Evolutionary conservation across 2,888 invertebrate species (phyloP).

Genomic region (Cephonodes hylas): DNA sequence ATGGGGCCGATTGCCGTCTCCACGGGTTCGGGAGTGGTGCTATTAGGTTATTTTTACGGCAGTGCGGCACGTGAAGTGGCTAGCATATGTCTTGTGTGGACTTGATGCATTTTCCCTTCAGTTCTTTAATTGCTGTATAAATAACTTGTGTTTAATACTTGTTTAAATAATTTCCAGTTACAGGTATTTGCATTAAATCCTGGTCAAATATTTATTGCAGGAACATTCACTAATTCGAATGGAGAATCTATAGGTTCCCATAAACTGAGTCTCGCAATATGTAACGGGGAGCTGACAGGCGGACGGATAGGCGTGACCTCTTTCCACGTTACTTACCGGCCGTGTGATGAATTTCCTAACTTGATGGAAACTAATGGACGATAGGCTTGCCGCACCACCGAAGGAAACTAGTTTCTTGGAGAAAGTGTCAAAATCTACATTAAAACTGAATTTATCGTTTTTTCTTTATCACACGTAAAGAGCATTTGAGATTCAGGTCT

Average conservation of each 20-base stretch:
- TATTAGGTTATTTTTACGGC: constrained; percentile 63
- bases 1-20: constrained; percentile 47
- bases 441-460: constrained; percentile 35
- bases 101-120: constrained; percentile 22
- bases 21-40: constrained; percentile 34
- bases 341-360: constrained; percentile 45
- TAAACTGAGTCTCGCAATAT: constrained; percentile 50
- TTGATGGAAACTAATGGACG: constrained; percentile 48
- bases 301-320: constrained; percentile 23
- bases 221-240: constrained; percentile 45
- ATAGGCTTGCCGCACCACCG: constrained; percentile 34
- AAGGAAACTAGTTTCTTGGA: constrained; percentile 44
- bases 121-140: background rate
- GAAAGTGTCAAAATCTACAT: constrained; percentile 38
- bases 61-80: constrained; percentile 50
- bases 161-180: background rate
- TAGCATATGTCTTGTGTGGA: constrained; percentile 20
- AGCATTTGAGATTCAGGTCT: too few relatives aligned
- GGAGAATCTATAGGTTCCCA: constrained; percentile 8
- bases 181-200: too few relatives aligned
- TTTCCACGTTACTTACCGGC: constrained; percentile 35
- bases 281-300: constrained; percentile 28
- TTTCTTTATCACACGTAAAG: constrained; percentile 13
- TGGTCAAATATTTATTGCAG: constrained; percentile 39
- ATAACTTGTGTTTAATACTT: constrained; percentile 8